Evolutionary conservation across 2,888 invertebrate species (phyloP), one percentile per base, ranked within the genome.

Genomic region (Pomacea canaliculata): DNA sequence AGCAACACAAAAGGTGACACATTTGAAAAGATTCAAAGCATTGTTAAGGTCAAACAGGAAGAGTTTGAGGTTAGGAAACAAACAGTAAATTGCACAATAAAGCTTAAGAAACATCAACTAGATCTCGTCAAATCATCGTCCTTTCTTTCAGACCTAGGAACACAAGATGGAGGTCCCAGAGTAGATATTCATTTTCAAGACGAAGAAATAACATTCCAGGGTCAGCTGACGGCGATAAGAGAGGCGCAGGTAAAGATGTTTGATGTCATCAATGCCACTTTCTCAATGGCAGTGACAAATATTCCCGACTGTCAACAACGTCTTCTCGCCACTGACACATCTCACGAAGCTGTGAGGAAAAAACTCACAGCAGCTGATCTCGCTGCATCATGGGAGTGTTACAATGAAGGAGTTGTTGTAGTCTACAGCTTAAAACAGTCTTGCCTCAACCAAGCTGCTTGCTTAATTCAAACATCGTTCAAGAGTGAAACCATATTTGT

Each of bases 231-330:
- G n/a, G 73, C 69, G 18, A 67, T 77, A 10, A 73, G 51, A 27
- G 51, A 18, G 3, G 67, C 71, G 5, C 71, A 77, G 51, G 48
- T 77, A 16, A 73, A 69, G 8, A 77, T 77, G 77, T 77, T 73
- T 51, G 63, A 72, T 49, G 12, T 23, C 23, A 16, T 77, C 4
- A 37, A 46, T 10, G n/a, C 37, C 10, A 19, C 49, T 10, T n/a
- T 10, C 27, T 12, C 27, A 2, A 62, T 60, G 48, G 62, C 62
- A n/a, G 46, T 77, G 37, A 46, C 7, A 23, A 49, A 70, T 5
- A 69, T 73, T 63, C 65, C 72, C 1, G 67, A 69, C 56, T 23
- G n/a, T 60, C 67, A 62, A 49, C 59, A 48, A 19, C 18, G 49
- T n/a, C 27, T 77, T 37, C 73, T 77, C 13, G 51, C 67, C 10